A percentile compares a stretch with the other conserved stretches of the same genome.
phyloP scores from a whole-genome alignment of 2,888 invertebrate genomes.

The Argyresthia albistria region DNA sequence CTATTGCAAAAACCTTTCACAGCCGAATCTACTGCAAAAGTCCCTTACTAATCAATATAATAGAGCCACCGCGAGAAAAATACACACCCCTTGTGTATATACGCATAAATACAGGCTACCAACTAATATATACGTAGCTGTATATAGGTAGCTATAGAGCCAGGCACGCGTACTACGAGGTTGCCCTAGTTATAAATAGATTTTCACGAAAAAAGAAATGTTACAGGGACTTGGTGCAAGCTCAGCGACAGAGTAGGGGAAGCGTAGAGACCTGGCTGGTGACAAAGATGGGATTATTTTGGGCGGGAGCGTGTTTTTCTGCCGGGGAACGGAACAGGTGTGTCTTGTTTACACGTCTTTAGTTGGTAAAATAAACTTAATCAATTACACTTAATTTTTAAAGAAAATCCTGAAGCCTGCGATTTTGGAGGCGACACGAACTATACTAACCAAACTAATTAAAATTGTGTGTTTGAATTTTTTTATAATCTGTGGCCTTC shows the following conservation, averaged over 20 bases:
- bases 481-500: no score
- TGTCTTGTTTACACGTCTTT: no score
- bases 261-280: not conserved
- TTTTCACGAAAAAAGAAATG: conserved; percentile 72
- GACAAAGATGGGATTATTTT: no score
- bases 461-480: no score
- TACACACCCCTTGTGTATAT: conserved; percentile 34
- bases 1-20: not conserved
- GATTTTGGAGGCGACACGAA: no score
- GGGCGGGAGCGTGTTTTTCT: no score
- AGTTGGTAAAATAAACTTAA: no score
- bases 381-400: no score
- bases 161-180: conserved; percentile 21
- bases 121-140: conserved; percentile 4
- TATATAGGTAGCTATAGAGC: conserved; percentile 4
- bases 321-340: no score
- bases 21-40: conserved; percentile 17
- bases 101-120: conserved; percentile 17
- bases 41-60: conserved; percentile 69
- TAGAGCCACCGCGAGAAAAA: conserved; percentile 70
- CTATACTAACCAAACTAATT: no score
- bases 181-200: conserved; percentile 73
- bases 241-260: conserved; percentile 20
- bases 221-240: conserved; percentile 70
- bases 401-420: no score